These are phyloP conservation scores for Pachyseris speciosa DNA, from an alignment of 64 coral and sea anemone species.

Conservation along the genomic window DNA sequence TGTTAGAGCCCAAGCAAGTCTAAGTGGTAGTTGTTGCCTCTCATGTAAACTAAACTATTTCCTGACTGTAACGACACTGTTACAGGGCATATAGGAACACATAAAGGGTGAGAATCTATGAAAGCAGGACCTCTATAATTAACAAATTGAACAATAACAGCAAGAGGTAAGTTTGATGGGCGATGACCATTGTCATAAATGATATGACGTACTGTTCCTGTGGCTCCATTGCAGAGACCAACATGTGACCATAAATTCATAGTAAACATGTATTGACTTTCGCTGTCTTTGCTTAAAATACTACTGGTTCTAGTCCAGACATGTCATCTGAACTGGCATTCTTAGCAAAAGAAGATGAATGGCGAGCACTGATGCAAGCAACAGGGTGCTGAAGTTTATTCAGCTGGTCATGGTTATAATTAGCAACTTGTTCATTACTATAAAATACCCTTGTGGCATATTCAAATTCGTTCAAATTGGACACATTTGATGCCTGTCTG, in stretches of 20 bases:
- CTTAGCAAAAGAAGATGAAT: slow-evolving; percentile 58
- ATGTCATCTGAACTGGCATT: slow-evolving; percentile 59
- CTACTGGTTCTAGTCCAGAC: slow-evolving; percentile 56
- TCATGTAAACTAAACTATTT: slow-evolving; percentile 36
- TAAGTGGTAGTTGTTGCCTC: slow-evolving; percentile 64
- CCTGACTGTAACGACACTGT: slow-evolving; percentile 43
- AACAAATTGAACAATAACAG: slow-evolving; percentile 70
- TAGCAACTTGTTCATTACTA: slow-evolving; percentile 53
- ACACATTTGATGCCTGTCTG: slow-evolving; percentile 23
- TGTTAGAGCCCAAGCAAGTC: slow-evolving; percentile 62
- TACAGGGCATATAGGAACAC: slow-evolving; percentile 40
- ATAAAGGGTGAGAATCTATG: slow-evolving; percentile 45
- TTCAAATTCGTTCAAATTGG: slow-evolving; percentile 49
- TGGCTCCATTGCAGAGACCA: slow-evolving; percentile 64
- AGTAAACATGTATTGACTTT: slow-evolving; percentile 71
- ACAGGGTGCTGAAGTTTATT: slow-evolving; percentile 48
- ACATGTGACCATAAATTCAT: slow-evolving; percentile 65
- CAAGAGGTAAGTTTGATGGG: slow-evolving; percentile 59
- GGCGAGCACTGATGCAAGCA: slow-evolving; percentile 59
- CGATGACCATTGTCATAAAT: slow-evolving; percentile 8
- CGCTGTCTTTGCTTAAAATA: slow-evolving; percentile 47
- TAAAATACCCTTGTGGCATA: slow-evolving; percentile 60
- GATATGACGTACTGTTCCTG: slow-evolving; percentile 40
- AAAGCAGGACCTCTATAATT: slow-evolving; percentile 55
- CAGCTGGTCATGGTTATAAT: slow-evolving; percentile 46